Conservation (phyloP, 2,113 vertebrate genomes). For the Alouatta palliata region DNA sequence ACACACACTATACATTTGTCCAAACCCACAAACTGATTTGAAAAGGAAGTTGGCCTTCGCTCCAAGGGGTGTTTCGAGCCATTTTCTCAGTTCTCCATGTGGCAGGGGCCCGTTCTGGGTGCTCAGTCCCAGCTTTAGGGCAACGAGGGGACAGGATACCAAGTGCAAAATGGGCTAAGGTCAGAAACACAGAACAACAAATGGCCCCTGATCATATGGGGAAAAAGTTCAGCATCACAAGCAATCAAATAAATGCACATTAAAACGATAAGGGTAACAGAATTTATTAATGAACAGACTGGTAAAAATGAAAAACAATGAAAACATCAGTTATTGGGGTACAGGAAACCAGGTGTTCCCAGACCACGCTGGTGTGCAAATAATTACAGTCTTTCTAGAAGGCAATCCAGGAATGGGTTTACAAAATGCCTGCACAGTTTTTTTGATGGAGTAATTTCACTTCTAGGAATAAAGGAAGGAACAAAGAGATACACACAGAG, state of each 20-base stretch:
- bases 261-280: constrained; percentile 9
- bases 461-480: constrained; percentile 70
- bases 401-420: constrained; percentile 55
- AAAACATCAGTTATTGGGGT: constrained; percentile 22
- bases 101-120: neutral
- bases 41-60: neutral
- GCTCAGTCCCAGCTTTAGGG: constrained; percentile 7
- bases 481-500: constrained; percentile 38
- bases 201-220: neutral
- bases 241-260: constrained; percentile 51
- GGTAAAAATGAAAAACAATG: constrained; percentile 36
- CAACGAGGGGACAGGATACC: neutral
- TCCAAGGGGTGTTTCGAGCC: neutral
- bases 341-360: neutral
- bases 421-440: constrained; percentile 43
- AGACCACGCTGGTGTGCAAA: constrained; percentile 47
- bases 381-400: constrained; percentile 62
- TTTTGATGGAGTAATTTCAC: constrained; percentile 61
- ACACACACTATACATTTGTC: neutral
- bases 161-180: neutral
- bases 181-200: constrained; percentile 4
- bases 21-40: neutral
- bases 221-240: neutral
- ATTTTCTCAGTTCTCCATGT: neutral
- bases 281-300: constrained; percentile 62